These are phyloP conservation scores for Hemithea aestivaria DNA, from an alignment of 2,888 invertebrate species.

Conservation along the genomic window DNA sequence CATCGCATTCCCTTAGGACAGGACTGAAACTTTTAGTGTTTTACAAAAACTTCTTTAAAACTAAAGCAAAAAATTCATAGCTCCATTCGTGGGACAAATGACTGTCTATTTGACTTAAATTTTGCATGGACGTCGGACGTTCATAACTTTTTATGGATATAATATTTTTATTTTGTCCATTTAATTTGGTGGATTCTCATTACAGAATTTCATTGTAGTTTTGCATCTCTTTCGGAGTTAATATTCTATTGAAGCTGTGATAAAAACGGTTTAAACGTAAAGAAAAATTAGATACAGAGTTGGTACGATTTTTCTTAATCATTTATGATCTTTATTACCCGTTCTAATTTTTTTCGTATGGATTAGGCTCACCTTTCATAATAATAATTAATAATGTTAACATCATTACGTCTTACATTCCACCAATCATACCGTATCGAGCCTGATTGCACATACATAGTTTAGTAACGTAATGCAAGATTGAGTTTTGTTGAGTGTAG, in stretches of 20 bases:
- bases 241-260: too few species aligned
- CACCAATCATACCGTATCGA: constrained; percentile 55
- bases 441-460: constrained; percentile 43
- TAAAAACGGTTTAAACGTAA: too few species aligned
- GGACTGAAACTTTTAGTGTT: constrained; percentile 27
- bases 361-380: too few species aligned
- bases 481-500: too few species aligned
- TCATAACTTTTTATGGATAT: constrained; percentile 7
- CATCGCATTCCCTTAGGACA: constrained; percentile 25
- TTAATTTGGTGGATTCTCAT: constrained; percentile 1
- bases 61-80: constrained; percentile 14
- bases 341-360: too few species aligned
- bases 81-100: constrained; percentile 6
- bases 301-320: too few species aligned
- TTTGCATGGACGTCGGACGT: constrained; percentile 10
- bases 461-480: constrained; percentile 46
- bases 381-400: too few species aligned
- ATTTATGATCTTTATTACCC: too few species aligned
- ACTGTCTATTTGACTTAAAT: constrained; percentile 7
- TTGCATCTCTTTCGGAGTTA: background rate
- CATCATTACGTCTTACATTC: too few species aligned
- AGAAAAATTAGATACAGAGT: too few species aligned
- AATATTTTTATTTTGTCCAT: constrained; percentile 1
- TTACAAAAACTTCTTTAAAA: constrained; percentile 8
- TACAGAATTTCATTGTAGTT: constrained; percentile 1